Base-by-base conservation (phyloP, 2,797 vertebrate genomes). In the Lindbergichthys nudifrons region DNA sequence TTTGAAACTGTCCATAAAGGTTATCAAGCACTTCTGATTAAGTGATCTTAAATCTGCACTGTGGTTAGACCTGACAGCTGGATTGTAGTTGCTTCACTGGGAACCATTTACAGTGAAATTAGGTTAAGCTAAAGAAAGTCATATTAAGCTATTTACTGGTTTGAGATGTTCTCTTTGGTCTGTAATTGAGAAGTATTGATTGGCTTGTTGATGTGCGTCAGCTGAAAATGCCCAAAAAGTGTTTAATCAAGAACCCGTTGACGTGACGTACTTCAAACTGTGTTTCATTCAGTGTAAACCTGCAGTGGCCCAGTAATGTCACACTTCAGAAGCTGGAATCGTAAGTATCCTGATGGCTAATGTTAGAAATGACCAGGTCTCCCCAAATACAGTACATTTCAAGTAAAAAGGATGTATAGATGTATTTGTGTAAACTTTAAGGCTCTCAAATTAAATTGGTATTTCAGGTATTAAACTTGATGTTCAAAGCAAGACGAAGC, bases 51-150 rank as follows among this genome's bases (percentile, higher is more conserved):
- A 18, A n/a, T 42, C 15, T 41, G 59, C 41, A 48, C 6, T 26
- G 50, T 10, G 51, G 43, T 60, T 56, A 70, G 56, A 47, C 43
- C 30, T 39, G 12, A 39, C 26, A 52, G 43, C 66, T 42, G 45
- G 66, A 39, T 3, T 23, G 30, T 18, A 16, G 36, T 69, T 47
- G 3, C 43, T 58, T 23, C n/a, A 23, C 30, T 21, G 10, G n/a
- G 30, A 48, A 39, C 39, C 9, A 58, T 13, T 30, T 36, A 60
- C 50, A 26, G 30, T 48, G 45, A 48, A 19, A 36, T 36, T 6
- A 36, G 8, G 8, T 9, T 36, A 36, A 36, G 32, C 32, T 36
- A 36, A 36, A 36, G 7, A 46, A 21, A 30, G 5, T 51, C 52
- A 47, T 46, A 10, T 39, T 3, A 48, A 21, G 43, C 23, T 3